Base-by-base conservation (phyloP, 2,888 invertebrate species). In the Kuschelorhynchus macadamiae region DNA sequence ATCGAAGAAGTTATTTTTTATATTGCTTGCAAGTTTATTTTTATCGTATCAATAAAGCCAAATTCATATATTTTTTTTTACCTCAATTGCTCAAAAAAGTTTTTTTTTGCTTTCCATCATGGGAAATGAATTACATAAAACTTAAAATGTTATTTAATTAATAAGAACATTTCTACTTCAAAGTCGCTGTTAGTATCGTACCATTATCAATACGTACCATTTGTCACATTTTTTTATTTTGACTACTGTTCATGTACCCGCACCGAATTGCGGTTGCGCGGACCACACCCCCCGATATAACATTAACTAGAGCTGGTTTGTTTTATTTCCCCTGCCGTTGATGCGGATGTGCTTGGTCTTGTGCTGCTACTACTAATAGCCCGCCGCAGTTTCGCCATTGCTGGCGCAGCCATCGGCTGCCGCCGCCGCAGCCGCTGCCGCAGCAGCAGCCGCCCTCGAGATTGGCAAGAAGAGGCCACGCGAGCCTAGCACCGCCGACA, bases 391-490 rank as follows among this genome's bases (percentile, higher is more conserved):
- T 82, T 86, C 85, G 81, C 85, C 87, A 81, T 85, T 86, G 82
- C 87, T 88, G 85, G 86, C 88, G 88, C 88, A 89, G 87, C 86
- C 81, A 72, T 81, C 81, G 78, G 73, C 77, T 74, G 79, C 79
- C 85, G 81, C 87, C 87, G 85, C 86, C 87, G 88, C 88, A 89
- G 87, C 86, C 79, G 73, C 75, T 53, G 76, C 75, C 56, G 78
- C 81, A 82, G 84, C 88, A 85, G 88, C 91, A 86, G 88, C 89
- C 86, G 87, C 89, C 88, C 89, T 92, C 90, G 93, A 94, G 90
- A 89, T 92, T 88, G 94, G 94, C 91, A 95, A 95, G 93, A 96
- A 96, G 91, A 94, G 96, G 89, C 92, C 95, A 89, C 92, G 90
- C 86, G 91, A 91, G 87, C 87, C 88, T 84, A 81, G 83, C 75